Evolutionary conservation across 2,113 vertebrate genomes (phyloP).

Genomic region (Brachypteracias leptosomus): DNA sequence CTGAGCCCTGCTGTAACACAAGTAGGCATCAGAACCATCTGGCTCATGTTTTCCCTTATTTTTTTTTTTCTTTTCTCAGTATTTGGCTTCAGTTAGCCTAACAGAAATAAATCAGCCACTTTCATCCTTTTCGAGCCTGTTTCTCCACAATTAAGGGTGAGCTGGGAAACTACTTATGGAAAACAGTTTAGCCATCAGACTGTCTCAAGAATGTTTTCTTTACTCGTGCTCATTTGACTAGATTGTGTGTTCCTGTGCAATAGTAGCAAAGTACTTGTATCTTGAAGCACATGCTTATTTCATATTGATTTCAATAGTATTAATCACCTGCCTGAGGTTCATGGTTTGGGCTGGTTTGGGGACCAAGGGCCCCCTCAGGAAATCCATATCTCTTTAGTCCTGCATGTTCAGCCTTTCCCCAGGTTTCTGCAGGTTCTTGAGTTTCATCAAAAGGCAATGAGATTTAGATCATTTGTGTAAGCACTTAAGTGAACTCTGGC

Average conservation of each 20-base stretch:
- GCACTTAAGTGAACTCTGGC: background rate
- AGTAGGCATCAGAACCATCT: background rate
- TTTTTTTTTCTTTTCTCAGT: background rate
- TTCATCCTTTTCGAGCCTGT: background rate
- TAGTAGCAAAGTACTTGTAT: background rate
- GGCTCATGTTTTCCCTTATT: background rate
- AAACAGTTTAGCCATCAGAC: background rate
- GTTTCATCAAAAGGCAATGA: background rate
- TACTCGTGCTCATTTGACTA: background rate
- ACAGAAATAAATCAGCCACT: background rate
- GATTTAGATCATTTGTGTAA: background rate
- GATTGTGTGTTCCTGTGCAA: background rate
- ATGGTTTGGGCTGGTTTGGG: no score
- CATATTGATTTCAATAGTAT: background rate
- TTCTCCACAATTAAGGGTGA: background rate
- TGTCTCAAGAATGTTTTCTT: background rate
- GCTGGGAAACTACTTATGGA: background rate
- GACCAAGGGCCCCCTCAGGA: background rate
- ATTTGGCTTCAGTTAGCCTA: background rate
- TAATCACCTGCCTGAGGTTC: background rate
- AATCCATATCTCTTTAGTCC: background rate
- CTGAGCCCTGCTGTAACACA: background rate
- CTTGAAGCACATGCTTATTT: background rate
- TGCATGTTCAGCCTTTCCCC: background rate
- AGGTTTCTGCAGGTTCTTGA: background rate